Evolutionary conservation across 2,797 vertebrate species (phyloP).

Genomic region (Sebastes diaconus): DNA sequence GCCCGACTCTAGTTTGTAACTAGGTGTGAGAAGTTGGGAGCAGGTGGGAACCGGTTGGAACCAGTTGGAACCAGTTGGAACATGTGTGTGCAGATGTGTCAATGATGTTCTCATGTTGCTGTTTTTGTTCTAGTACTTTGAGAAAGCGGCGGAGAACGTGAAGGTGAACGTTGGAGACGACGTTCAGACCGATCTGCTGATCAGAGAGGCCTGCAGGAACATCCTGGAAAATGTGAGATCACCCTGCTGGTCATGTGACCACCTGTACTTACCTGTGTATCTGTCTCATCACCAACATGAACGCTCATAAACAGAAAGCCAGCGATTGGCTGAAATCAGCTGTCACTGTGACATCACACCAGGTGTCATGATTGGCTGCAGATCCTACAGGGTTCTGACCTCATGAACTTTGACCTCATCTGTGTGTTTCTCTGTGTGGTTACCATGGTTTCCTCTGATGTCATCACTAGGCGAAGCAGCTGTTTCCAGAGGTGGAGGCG

Average conservation of each 20-base stretch:
- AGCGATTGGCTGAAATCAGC: not conserved
- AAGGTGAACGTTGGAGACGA: slow-evolving; percentile 93
- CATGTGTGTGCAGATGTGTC: not conserved
- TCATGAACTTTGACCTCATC: not conserved
- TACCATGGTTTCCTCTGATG: slow-evolving; percentile 8
- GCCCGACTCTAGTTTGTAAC: not conserved
- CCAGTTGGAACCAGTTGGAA: no score
- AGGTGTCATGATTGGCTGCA: not conserved
- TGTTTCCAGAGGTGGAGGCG: slow-evolving; percentile 90
- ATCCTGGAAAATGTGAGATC: slow-evolving; percentile 90
- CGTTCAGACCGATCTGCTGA: slow-evolving; percentile 90
- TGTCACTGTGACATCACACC: not conserved
- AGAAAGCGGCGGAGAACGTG: slow-evolving; percentile 92
- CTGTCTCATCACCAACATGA: not conserved
- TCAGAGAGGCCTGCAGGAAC: slow-evolving; percentile 91
- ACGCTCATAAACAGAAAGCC: not conserved
- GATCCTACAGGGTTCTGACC: not conserved
- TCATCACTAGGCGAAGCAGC: slow-evolving; percentile 88
- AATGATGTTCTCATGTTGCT: not conserved
- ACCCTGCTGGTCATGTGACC: not conserved
- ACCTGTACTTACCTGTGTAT: not conserved
- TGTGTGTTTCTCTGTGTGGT: not conserved
- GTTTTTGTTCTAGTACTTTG: slow-evolving; percentile 87
- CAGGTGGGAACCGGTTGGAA: no score
- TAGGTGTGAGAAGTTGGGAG: not conserved